Evolutionary conservation across 2,113 vertebrate genomes (phyloP).

Genomic region (Ciconia stormi): DNA sequence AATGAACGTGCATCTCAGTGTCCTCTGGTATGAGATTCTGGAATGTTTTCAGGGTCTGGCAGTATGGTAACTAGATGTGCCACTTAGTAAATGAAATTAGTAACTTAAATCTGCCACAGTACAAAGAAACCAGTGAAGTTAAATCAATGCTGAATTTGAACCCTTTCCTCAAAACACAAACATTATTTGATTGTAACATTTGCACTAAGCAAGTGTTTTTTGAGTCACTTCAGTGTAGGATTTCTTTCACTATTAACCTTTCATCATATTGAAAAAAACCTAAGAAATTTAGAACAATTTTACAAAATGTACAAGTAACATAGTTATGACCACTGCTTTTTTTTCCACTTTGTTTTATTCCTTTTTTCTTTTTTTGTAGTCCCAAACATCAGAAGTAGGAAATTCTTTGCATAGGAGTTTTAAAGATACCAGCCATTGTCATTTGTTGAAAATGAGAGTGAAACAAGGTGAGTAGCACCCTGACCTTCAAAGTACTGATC

Average conservation of each 20-base stretch:
- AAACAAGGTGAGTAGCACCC: background rate
- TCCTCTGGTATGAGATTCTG: background rate
- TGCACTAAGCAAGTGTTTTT: background rate
- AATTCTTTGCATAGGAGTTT: background rate
- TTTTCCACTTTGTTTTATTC: background rate
- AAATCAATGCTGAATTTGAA: background rate
- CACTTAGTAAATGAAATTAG: background rate
- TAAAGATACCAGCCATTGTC: background rate
- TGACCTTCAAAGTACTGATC: background rate
- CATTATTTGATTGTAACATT: background rate
- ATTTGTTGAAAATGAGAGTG: background rate
- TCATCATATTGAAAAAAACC: background rate
- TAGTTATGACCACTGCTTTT: background rate
- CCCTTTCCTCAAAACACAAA: background rate
- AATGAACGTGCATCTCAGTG: background rate
- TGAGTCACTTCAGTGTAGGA: background rate
- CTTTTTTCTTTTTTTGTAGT: background rate
- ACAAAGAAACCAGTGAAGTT: background rate
- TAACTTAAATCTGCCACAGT: background rate
- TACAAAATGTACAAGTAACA: background rate
- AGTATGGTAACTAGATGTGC: background rate
- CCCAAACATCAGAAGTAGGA: background rate
- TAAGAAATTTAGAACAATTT: background rate
- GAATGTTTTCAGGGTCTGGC: background rate
- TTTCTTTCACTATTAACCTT: background rate